Evolutionary conservation across 2,797 vertebrate species (phyloP).

Genomic region (Glyptemys insculpta): DNA sequence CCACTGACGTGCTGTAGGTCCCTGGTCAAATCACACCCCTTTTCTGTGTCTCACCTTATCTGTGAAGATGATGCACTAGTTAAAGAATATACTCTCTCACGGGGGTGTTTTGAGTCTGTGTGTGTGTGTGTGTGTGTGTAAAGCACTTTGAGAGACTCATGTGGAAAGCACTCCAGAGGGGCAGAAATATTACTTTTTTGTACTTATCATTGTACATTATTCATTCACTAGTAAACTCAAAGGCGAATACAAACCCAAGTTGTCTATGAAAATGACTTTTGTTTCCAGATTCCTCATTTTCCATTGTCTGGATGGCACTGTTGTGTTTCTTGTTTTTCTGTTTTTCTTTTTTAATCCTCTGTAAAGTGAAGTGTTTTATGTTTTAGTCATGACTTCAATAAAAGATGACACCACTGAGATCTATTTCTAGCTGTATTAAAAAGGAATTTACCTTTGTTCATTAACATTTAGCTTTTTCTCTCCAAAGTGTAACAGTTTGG

Average conservation of each 20-base stretch:
- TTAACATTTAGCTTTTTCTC: fast-evolving
- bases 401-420: too few relatives aligned
- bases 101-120: background rate
- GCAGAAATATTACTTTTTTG: fast-evolving
- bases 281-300: background rate
- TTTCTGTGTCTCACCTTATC: too few relatives aligned
- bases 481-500: background rate
- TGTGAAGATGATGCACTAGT: background rate
- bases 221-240: background rate
- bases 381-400: background rate
- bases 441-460: background rate
- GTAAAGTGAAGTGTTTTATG: background rate
- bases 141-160: background rate
- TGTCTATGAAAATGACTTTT: background rate
- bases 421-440: background rate
- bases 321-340: background rate
- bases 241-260: too few relatives aligned
- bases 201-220: background rate
- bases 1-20: background rate
- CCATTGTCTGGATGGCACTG: background rate
- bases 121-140: background rate
- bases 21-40: background rate
- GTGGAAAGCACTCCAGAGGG: background rate
- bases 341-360: background rate
- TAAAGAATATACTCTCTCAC: background rate